Evolutionary conservation across 2,888 invertebrate species (phyloP).

Genomic region (Caenorhabditis auriculariae): DNA sequence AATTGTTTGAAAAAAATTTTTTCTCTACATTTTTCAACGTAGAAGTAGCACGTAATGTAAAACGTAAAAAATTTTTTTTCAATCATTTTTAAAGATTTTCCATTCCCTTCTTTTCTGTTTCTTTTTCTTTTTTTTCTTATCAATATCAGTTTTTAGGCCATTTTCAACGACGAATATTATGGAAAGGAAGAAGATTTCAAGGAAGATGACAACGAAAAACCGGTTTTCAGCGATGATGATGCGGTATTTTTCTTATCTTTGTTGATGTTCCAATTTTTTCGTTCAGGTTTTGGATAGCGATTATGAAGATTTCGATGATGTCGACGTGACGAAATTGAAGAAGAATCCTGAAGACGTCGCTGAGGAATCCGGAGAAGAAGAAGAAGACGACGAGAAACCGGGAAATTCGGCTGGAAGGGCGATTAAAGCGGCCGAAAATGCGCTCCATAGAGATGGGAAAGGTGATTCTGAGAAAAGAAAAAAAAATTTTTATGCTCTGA

Average conservation of each 20-base stretch:
- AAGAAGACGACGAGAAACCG: slow-evolving; percentile 11
- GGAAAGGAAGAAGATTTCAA: slow-evolving; percentile 70
- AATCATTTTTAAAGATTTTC: no score
- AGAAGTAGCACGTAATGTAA: no score
- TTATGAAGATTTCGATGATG: slow-evolving; percentile 36
- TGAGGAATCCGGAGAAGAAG: slow-evolving; percentile 15
- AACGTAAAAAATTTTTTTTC: no score
- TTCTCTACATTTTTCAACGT: no score
- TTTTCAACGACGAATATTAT: slow-evolving; percentile 87
- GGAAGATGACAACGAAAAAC: slow-evolving; percentile 75
- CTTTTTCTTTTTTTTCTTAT: no score
- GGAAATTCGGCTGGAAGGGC: slow-evolving; percentile 10
- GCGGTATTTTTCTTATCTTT: not conserved
- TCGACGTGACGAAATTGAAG: slow-evolving; percentile 29
- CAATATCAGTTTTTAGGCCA: slow-evolving; percentile 66
- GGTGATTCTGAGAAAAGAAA: slow-evolving; percentile 12
- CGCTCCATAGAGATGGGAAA: slow-evolving; percentile 23
- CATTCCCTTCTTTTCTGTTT: no score
- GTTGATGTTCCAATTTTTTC: not conserved
- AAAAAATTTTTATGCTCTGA: no score
- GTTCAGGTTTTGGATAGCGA: slow-evolving; percentile 21
- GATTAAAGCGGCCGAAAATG: slow-evolving; percentile 25
- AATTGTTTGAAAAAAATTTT: no score
- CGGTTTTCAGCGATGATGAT: slow-evolving; percentile 73
- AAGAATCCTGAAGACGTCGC: slow-evolving; percentile 13